Evolutionary conservation across 2,888 invertebrate species (phyloP), one percentile per base, ranked within the genome.

Genomic region (Parnassius glacialis): DNA sequence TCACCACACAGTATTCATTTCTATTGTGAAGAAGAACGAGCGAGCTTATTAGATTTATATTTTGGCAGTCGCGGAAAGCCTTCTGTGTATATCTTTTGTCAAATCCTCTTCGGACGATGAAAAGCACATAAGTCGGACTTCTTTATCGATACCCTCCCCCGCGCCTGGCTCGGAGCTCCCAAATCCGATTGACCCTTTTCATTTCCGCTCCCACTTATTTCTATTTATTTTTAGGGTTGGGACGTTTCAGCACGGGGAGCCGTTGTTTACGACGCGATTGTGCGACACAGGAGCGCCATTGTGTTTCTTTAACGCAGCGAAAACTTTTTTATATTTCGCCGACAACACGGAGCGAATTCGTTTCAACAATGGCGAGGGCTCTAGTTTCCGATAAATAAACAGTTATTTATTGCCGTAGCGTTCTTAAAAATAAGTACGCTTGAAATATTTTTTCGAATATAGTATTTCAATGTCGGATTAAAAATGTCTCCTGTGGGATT

Each of bases 161-260:
- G 67, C 41, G 42, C 12, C 10, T 10, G 67, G 65, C 65, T 61
- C 66, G 68, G 71, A 73, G 68, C 64, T 73, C 70, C 68, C 69
- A 73, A 71, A 75, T 76, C 75, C 70, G 69, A 75, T 79, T 76
- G 81, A 80, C 83, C 83, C 84, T 78, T 79, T 77, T 76, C 75
- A 75, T 74, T 77, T 76, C 74, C 79, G 74, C 63, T 72, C 67
- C 68, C 67, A 68, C 72, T 76, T 73, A 76, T 75, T 79, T 74
- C 74, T 79, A 77, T 81, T 77, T 76, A 74, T 76, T 72, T 75
- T 67, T 68, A 70, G 74, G 75, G 71, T 74, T 48, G 48, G 13
- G 48, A 48, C 48, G 48, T 9, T 48, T 13, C 48, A 9, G 48
- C 5, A 13, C 71, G 72, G 43, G 20, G 43, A 13, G 43, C 10